These are phyloP conservation scores for Neria commutata DNA, from an alignment of 2,888 invertebrate genomes.

Conservation along the genomic window DNA sequence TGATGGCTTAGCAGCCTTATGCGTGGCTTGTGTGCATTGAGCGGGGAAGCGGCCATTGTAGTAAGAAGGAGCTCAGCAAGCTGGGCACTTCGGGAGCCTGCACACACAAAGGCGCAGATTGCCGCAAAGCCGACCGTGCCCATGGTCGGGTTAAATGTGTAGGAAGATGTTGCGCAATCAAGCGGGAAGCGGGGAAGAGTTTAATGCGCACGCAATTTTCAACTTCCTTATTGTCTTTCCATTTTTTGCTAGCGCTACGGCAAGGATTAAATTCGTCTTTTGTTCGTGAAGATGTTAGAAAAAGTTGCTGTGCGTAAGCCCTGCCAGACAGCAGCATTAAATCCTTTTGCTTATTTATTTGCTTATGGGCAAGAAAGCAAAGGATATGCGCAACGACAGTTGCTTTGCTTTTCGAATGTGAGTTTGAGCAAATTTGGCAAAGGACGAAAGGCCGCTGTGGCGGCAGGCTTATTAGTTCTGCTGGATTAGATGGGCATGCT, in stretches of 20 bases:
- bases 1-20: no score
- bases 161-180: background rate
- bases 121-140: no score
- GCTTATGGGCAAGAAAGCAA: background rate
- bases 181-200: background rate
- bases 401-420: background rate
- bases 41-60: no score
- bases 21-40: no score
- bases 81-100: no score
- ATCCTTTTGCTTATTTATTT: background rate
- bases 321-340: background rate
- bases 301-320: background rate
- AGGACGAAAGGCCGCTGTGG: constrained; percentile 41
- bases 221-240: background rate
- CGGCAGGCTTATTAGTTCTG: constrained; percentile 47
- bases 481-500: constrained; percentile 49
- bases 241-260: background rate
- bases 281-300: background rate
- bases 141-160: no score
- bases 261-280: background rate
- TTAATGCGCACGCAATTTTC: background rate
- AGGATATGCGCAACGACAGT: no score
- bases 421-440: background rate
- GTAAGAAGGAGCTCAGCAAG: no score
- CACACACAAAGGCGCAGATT: background rate